Percentiles rank a stretch among this genome's conserved stretches.
Conservation (phyloP, 2,113 vertebrate species). For the Barnardius zonarius region DNA sequence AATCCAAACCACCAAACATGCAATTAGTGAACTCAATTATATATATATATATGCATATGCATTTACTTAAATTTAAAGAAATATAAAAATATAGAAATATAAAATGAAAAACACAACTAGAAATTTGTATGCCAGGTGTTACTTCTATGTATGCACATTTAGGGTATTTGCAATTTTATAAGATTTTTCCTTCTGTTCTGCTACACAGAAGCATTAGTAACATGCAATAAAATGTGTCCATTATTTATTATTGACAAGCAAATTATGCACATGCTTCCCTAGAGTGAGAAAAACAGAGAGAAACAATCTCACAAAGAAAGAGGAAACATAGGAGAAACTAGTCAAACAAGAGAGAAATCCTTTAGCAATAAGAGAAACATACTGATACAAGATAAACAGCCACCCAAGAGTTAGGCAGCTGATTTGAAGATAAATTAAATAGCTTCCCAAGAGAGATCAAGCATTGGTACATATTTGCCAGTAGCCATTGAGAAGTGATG, state of each 20-base stretch:
- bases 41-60: no score
- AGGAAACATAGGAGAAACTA: not conserved
- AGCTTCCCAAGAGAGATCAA: constrained; percentile 6
- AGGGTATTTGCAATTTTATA: not conserved
- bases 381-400: constrained; percentile 32
- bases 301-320: not conserved
- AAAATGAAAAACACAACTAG: not conserved
- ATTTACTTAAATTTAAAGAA: not conserved
- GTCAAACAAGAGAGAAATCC: constrained; percentile 1
- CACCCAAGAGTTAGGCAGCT: not conserved
- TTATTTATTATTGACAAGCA: constrained; percentile 38
- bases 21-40: not conserved
- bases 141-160: not conserved
- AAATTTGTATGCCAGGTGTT: not conserved
- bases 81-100: not conserved
- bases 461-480: not conserved
- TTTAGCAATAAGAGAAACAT: not conserved
- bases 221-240: not conserved
- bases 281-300: not conserved
- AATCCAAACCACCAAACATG: not conserved
- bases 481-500: constrained; percentile 34
- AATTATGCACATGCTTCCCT: not conserved
- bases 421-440: constrained; percentile 42
- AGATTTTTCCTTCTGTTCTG: not conserved
- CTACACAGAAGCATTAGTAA: not conserved